Evolutionary conservation across 2,888 invertebrate species (phyloP).

Genomic region (Allolobophora icterica): DNA sequence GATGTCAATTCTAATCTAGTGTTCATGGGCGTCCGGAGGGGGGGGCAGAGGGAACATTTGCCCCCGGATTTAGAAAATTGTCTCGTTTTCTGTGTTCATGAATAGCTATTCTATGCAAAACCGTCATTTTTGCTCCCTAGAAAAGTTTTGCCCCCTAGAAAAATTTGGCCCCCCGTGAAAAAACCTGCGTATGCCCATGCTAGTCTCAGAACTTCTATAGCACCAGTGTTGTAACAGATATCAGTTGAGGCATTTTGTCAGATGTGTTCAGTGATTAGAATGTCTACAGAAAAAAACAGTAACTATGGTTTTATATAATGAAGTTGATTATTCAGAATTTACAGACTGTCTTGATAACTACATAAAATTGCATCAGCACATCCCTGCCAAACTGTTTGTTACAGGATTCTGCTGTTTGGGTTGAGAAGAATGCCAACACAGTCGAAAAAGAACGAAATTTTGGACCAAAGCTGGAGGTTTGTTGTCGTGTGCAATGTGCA

Average conservation of each 20-base stretch:
- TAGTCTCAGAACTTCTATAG: no score
- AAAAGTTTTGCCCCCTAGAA: no score
- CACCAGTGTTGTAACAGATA: background rate
- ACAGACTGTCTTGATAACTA: background rate
- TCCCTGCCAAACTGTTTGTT: background rate
- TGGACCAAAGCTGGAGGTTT: conserved; percentile 24
- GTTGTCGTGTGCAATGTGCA: background rate
- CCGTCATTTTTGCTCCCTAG: no score
- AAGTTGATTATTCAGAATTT: background rate
- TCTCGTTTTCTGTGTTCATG: no score
- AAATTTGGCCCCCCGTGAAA: no score
- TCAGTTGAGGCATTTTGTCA: background rate
- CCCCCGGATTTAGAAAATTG: no score
- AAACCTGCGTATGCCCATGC: no score
- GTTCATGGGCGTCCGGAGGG: no score
- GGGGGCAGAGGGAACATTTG: no score
- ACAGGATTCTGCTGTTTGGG: conserved; percentile 17
- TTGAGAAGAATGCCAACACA: background rate
- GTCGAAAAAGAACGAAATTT: background rate
- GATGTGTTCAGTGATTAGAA: background rate
- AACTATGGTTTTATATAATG: background rate
- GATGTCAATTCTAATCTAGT: no score
- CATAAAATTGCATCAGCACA: background rate
- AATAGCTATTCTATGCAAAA: no score
- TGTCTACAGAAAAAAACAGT: background rate